A percentile compares a stretch with the other conserved stretches of the same genome.
Conservation (phyloP, 2,113 vertebrate genomes). For the Oreochromis tanganicae region DNA sequence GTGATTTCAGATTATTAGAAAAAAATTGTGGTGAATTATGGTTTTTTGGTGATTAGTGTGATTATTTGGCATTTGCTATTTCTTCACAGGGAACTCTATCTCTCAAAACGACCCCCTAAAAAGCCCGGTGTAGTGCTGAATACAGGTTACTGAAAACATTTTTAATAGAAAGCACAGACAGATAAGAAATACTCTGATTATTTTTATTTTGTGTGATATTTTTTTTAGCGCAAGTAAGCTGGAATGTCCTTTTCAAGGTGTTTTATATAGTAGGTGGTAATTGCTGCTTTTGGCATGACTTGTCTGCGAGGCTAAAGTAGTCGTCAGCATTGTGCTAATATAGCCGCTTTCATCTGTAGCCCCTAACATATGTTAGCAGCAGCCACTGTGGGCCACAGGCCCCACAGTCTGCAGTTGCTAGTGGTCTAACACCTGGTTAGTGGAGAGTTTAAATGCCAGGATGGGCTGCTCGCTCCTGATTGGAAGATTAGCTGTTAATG, state of each 20-base stretch:
- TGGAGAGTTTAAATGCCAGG: conserved; percentile 18
- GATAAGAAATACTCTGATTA: neutral
- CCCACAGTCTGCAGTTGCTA: neutral
- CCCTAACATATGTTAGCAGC: neutral
- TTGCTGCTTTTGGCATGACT: neutral
- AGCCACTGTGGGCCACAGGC: neutral
- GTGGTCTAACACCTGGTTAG: conserved; percentile 39
- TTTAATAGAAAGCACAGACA: neutral
- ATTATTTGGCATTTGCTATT: neutral
- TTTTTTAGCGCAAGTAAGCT: neutral
- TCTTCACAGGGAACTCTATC: neutral
- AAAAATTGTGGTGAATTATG: neutral
- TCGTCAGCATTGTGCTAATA: conserved; percentile 6
- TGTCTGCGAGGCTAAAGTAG: neutral
- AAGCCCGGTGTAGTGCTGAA: neutral
- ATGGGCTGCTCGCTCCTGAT: conserved; percentile 21
- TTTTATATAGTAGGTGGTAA: neutral
- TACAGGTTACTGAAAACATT: neutral
- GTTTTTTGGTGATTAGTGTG: neutral
- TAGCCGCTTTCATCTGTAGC: conserved; percentile 7
- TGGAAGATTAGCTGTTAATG: conserved; percentile 66
- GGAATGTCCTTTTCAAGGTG: neutral
- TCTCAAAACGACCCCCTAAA: neutral
- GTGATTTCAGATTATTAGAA: neutral
- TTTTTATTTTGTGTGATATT: neutral